These are phyloP conservation scores for Folsomia candida DNA, from an alignment of 2,888 invertebrate species.

Conservation along the genomic window DNA sequence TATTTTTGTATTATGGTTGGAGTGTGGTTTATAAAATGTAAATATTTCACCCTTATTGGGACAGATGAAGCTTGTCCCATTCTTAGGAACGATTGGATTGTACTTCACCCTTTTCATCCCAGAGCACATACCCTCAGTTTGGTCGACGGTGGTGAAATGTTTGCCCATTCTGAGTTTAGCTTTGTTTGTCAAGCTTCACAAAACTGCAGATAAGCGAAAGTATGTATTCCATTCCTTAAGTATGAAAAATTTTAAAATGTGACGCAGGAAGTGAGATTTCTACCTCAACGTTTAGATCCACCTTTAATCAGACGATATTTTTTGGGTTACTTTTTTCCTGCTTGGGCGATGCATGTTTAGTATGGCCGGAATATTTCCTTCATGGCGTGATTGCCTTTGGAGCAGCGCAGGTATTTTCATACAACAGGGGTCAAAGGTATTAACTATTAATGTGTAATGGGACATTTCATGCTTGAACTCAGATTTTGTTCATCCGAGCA, in stretches of 20 bases:
- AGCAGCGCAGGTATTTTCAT: constrained; percentile 64
- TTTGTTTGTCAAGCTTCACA: constrained; percentile 72
- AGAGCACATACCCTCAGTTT: constrained; percentile 64
- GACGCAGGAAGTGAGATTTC: too few relatives aligned
- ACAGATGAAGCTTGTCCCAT: constrained; percentile 79
- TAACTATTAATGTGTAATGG: too few relatives aligned
- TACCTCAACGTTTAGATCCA: too few relatives aligned
- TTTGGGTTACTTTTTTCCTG: constrained; percentile 76
- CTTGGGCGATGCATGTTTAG: constrained; percentile 77
- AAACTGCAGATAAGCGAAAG: too few relatives aligned
- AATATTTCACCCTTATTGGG: too few relatives aligned
- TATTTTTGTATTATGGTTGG: too few relatives aligned
- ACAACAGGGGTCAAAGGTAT: not conserved
- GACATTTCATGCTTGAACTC: too few relatives aligned
- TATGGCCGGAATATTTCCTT: constrained; percentile 70
- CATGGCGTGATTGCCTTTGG: constrained; percentile 80
- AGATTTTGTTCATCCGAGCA: constrained; percentile 67
- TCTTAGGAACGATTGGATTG: constrained; percentile 78
- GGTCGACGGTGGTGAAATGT: constrained; percentile 77
- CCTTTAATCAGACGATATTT: constrained; percentile 71
- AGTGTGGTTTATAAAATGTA: too few relatives aligned
- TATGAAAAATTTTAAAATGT: too few relatives aligned
- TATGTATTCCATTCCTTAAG: too few relatives aligned
- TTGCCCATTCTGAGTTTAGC: constrained; percentile 80
- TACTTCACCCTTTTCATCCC: constrained; percentile 75